phyloP scores from a whole-genome alignment of 2,888 invertebrate genomes.

The Orchestes rusci region DNA sequence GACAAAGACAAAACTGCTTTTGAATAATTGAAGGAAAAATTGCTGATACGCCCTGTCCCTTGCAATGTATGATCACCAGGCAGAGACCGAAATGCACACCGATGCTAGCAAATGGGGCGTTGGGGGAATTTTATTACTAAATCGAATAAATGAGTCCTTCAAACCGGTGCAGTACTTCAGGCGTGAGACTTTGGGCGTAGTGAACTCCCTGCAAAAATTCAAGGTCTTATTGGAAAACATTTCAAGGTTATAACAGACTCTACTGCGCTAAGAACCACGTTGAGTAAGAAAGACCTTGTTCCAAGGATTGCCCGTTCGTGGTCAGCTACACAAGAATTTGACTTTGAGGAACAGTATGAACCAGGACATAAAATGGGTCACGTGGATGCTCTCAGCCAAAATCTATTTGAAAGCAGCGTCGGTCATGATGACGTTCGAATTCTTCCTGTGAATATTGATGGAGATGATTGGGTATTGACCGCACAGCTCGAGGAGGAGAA shows the following conservation, averaged over 20 bases:
- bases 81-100: constrained; percentile 26
- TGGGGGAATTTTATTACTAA: neutral
- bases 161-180: neutral
- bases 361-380: constrained; percentile 31
- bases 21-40: neutral
- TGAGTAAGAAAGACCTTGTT: constrained; percentile 5
- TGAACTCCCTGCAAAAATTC: constrained; percentile 8
- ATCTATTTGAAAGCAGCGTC: constrained; percentile 2
- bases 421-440: constrained; percentile 1
- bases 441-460: neutral
- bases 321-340: constrained; percentile 8
- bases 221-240: constrained; percentile 5
- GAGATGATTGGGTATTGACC: constrained; percentile 10
- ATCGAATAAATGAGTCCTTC: neutral
- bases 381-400: constrained; percentile 30
- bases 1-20: neutral
- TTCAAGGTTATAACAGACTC: constrained; percentile 7
- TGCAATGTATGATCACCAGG: constrained; percentile 24
- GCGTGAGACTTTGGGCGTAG: neutral
- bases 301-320: constrained; percentile 7
- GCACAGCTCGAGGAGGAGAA: constrained; percentile 6
- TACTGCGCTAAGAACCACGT: constrained; percentile 3
- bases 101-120: constrained; percentile 25
- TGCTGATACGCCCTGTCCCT: constrained; percentile 7
- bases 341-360: constrained; percentile 12